Evolutionary conservation across 1,140 invertebrate genomes (phyloP), one percentile per base, ranked within the genome.

Genomic region (Penaeus japonicus): DNA sequence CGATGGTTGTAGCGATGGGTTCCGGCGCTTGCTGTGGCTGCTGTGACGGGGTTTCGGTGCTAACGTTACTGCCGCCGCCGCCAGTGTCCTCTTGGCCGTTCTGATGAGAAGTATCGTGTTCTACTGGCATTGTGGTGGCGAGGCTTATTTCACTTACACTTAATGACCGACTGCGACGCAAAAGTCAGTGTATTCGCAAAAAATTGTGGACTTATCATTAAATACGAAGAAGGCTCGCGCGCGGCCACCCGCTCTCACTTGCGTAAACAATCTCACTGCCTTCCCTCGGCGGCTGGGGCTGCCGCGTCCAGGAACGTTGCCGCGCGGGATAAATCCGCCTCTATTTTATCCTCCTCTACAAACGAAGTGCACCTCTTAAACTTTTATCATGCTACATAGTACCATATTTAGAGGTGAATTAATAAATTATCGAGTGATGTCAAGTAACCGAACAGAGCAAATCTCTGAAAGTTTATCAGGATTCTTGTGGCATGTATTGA

Each of bases 231-330:
- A 39, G 53, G 78, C 59, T 80, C 75, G 57, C 75, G 85, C 75
- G 73, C 39, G 24, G 54, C 75, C 85, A 80, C 77, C 84, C 78
- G 22, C 85, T 79, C 85, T 80, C 85, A 86, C 85, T 57, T 35
- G 77, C 54, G 85, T 86, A 55, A 86, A 86, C 75, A 86, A 65
- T 86, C 85, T 86, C 75, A 86, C 85, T 86, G 77, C 35, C 75
- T 53, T 55, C 30, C 24, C 54, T 32, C 32, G 27, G 30, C 57
- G 35, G 55, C 55, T n/a, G 70, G 55, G 47, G 32, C 82, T n/a
- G 32, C 24, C 84, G 32, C 75, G 54, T 24, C 57, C 70, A 24
- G 17, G 32, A n/a, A 22, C 30, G 30, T 30, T 84, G 57, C 39
- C 73, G 47, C 12, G 54, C 81, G 47, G 30, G 27, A 55, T 59